Evolutionary conservation across 37 sponge, comb jelly and placozoan genomes (phyloP).

Genomic region (Tethya wilhelma): DNA sequence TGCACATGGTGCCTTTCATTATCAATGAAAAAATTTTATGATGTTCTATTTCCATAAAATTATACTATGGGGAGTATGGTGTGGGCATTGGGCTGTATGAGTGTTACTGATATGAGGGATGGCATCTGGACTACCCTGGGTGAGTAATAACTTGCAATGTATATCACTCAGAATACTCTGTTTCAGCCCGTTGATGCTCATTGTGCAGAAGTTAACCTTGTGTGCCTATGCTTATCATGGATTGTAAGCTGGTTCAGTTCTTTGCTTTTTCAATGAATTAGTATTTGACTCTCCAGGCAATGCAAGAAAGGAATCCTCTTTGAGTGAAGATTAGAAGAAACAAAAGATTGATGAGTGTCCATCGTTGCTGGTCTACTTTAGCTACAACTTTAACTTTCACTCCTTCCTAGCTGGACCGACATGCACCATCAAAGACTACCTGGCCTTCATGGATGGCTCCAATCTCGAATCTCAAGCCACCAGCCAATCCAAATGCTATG

Average conservation of each 20-base stretch:
- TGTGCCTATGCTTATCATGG: too few relatives aligned
- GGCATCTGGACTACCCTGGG: slow-evolving; percentile 74
- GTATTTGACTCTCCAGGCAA: background rate
- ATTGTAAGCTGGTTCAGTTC: background rate
- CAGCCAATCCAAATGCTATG: too few relatives aligned
- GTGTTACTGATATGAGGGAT: slow-evolving; percentile 73
- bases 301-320: slow-evolving; percentile 46
- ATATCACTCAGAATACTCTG: too few relatives aligned
- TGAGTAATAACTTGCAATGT: slow-evolving; percentile 11
- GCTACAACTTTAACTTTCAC: slow-evolving; percentile 84
- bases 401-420: slow-evolving; percentile 76
- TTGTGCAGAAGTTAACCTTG: slow-evolving; percentile 71
- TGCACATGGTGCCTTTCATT: too few relatives aligned
- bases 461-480: slow-evolving; percentile 63
- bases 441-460: slow-evolving; percentile 75
- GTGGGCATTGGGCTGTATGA: slow-evolving; percentile 56
- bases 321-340: slow-evolving; percentile 68
- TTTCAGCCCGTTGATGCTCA: slow-evolving; percentile 74
- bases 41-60: too few relatives aligned
- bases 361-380: slow-evolving; percentile 63
- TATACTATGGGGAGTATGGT: too few relatives aligned
- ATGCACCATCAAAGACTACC: slow-evolving; percentile 64
- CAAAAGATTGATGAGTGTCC: slow-evolving; percentile 52
- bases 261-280: background rate
- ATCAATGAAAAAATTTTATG: too few relatives aligned